Percentiles rank a stretch among this genome's conserved stretches.
Conservation (phyloP, 2,797 vertebrate genomes). For the Hemibagrus guttatus region DNA sequence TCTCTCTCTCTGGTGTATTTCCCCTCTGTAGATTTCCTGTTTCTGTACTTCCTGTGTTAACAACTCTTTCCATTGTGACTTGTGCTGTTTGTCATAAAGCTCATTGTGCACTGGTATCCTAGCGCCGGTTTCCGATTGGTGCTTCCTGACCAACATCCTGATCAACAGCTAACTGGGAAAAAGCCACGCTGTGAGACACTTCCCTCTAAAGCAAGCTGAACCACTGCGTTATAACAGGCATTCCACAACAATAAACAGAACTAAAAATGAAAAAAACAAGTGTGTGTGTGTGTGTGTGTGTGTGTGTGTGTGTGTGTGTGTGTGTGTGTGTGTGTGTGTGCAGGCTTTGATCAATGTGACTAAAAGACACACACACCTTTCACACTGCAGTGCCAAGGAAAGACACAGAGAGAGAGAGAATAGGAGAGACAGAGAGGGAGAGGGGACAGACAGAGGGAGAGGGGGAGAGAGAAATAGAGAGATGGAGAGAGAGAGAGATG, state of each 20-base stretch:
- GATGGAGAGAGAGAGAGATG: no score
- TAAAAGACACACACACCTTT: no score
- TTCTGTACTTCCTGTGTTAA: slow-evolving; percentile 14
- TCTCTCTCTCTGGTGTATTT: slow-evolving; percentile 9
- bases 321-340: not conserved
- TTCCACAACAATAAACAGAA: not conserved
- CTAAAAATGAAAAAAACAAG: not conserved
- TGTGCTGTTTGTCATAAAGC: not conserved
- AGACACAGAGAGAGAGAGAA: no score
- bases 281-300: not conserved
- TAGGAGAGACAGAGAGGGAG: no score
- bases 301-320: not conserved
- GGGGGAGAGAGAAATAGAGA: no score
- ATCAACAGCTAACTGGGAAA: not conserved
- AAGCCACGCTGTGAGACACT: not conserved
- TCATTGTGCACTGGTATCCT: not conserved
- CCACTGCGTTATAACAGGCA: not conserved
- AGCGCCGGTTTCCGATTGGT: not conserved
- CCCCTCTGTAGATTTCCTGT: slow-evolving; percentile 17
- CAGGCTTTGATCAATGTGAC: not conserved
- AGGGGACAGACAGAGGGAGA: no score
- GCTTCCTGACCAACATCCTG: slow-evolving; percentile 10
- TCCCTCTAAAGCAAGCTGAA: not conserved
- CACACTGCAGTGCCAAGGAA: no score
- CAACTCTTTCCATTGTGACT: slow-evolving; percentile 20